These are phyloP conservation scores for Theropithecus gelada DNA, from an alignment of 2,113 vertebrate species.

Conservation along the genomic window DNA sequence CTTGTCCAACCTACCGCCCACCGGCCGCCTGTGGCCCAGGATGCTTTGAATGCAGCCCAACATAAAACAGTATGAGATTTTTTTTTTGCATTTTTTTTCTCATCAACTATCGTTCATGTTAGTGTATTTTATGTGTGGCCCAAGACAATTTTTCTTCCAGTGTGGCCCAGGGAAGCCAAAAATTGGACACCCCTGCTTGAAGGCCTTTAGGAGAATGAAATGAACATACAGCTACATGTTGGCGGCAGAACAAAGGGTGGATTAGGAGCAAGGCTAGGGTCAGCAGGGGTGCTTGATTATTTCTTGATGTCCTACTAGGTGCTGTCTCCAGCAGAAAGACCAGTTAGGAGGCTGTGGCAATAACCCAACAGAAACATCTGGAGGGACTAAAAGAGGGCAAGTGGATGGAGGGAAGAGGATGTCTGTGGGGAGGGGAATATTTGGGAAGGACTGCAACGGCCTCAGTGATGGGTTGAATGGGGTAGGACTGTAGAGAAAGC, in stretches of 20 bases:
- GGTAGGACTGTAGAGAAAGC: not conserved
- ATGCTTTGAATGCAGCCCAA: no score
- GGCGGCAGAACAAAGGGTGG: not conserved
- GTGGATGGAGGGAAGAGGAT: not conserved
- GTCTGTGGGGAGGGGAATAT: not conserved
- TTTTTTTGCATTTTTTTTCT: no score
- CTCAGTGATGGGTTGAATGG: not conserved
- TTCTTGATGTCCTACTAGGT: not conserved
- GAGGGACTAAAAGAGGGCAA: not conserved
- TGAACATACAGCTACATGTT: not conserved
- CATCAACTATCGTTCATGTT: no score
- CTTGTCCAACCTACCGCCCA: no score
- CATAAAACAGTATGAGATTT: no score
- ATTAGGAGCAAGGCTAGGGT: not conserved
- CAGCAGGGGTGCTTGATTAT: not conserved
- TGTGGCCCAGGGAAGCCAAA: no score
- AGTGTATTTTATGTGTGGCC: no score
- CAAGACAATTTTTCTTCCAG: no score
- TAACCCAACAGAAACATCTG: not conserved
- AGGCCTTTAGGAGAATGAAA: not conserved
- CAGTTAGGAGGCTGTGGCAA: not conserved
- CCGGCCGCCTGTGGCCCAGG: no score
- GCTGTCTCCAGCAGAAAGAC: not conserved
- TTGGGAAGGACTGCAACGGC: not conserved
- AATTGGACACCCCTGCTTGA: no score